Conservation (phyloP, 2,888 invertebrate species). For the Carpatolechia fugitivella region DNA sequence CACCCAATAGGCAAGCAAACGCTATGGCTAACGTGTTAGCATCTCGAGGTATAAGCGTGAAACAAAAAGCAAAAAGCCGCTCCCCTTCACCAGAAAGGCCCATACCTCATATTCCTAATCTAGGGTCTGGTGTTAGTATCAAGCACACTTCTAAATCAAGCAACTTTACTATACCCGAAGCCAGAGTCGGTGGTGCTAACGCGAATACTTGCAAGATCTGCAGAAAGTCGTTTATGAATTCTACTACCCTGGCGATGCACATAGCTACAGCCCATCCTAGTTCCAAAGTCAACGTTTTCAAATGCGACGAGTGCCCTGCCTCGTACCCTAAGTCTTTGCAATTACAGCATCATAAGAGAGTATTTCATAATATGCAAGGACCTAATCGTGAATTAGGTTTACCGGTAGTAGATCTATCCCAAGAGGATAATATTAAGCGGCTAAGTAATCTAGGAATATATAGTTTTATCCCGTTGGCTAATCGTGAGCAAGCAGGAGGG, state of each 20-base stretch:
- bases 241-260: conserved; percentile 57
- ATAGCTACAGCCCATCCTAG: conserved; percentile 65
- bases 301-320: conserved; percentile 86
- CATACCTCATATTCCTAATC: conserved; percentile 66
- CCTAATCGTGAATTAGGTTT: conserved; percentile 82
- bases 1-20: conserved; percentile 83
- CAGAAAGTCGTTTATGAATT: conserved; percentile 68
- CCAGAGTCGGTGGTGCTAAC: conserved; percentile 61
- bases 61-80: conserved; percentile 80
- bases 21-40: conserved; percentile 88
- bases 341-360: conserved; percentile 79
- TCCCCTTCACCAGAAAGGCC: conserved; percentile 67
- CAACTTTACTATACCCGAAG: conserved; percentile 66
- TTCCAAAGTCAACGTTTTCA: conserved; percentile 64
- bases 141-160: conserved; percentile 73
- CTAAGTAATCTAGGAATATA: conserved; percentile 84
- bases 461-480: conserved; percentile 86
- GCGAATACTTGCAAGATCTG: conserved; percentile 67
- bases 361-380: conserved; percentile 68
- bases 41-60: conserved; percentile 87
- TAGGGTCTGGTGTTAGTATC: conserved; percentile 73
- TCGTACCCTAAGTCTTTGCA: conserved; percentile 85
- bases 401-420: conserved; percentile 85
- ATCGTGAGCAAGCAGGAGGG: conserved; percentile 80
- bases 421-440: conserved; percentile 82